phyloP scores from a whole-genome alignment of 2,888 invertebrate species.

The Microdon myrmicae region DNA sequence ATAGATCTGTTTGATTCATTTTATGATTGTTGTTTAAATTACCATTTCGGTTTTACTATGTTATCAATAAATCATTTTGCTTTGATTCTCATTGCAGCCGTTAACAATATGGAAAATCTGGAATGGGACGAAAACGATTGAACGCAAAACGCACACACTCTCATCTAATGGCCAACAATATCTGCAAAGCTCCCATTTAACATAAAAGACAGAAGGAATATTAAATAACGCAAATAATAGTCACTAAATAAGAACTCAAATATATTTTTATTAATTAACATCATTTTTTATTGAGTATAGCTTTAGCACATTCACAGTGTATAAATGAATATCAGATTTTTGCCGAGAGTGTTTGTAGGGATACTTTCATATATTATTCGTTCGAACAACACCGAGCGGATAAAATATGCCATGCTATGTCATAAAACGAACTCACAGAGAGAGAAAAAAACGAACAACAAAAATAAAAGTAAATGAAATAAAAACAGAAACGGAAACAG shows the following conservation, averaged over 20 bases:
- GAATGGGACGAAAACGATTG: constrained; percentile 28
- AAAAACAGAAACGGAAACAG: constrained; percentile 3
- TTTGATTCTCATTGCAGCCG: constrained; percentile 22
- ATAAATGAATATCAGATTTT: constrained; percentile 12
- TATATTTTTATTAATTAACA: constrained; percentile 40
- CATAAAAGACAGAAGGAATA: constrained; percentile 13
- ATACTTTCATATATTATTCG: too few relatives aligned
- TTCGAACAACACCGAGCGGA: too few relatives aligned
- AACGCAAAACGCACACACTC: constrained; percentile 25
- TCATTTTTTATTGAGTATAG: constrained; percentile 27
- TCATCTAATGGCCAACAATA: constrained; percentile 18
- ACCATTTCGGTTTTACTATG: too few relatives aligned
- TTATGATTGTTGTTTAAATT: too few relatives aligned
- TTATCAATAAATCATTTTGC: background rate
- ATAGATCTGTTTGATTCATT: too few relatives aligned
- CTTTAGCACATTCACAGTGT: constrained; percentile 30
- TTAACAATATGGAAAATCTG: constrained; percentile 29
- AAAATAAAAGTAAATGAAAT: constrained; percentile 1
- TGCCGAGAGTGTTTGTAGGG: too few relatives aligned
- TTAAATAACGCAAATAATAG: constrained; percentile 21
- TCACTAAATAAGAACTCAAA: constrained; percentile 23
- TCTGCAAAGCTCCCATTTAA: constrained; percentile 30
- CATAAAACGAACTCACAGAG: too few relatives aligned
- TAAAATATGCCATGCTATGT: too few relatives aligned
- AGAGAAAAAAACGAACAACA: constrained; percentile 1